Evolutionary conservation across 2,888 invertebrate genomes (phyloP).

Genomic region (Spodoptera exigua): DNA sequence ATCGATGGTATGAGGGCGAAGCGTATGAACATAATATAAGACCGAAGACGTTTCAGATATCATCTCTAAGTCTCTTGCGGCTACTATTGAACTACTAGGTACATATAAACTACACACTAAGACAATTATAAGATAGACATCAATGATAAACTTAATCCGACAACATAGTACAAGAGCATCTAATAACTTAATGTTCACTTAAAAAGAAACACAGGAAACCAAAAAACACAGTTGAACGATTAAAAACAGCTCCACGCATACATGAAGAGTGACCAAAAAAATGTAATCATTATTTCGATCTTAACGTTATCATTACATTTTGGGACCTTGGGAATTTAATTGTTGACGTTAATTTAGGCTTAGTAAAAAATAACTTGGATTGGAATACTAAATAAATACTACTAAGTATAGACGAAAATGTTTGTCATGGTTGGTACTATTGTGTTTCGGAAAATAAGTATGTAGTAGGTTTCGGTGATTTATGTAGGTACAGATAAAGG

Average conservation of each 20-base stretch:
- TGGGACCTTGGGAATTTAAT: conserved; percentile 50
- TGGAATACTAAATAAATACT: background rate
- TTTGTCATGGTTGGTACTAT: conserved; percentile 10
- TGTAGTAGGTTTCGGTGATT: too few species aligned
- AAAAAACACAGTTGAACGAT: conserved; percentile 35
- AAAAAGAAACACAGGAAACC: conserved; percentile 50
- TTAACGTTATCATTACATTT: conserved; percentile 48
- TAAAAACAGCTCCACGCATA: conserved; percentile 51
- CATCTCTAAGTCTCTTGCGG: conserved; percentile 2
- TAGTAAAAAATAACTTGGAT: conserved; percentile 29
- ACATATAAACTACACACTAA: conserved; percentile 1
- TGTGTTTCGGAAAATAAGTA: too few species aligned
- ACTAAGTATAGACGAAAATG: conserved; percentile 2
- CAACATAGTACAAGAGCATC: background rate
- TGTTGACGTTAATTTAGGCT: conserved; percentile 28
- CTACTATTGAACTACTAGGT: background rate
- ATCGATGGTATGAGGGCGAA: conserved; percentile 53
- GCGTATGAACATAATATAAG: conserved; percentile 39
- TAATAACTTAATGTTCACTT: conserved; percentile 25
- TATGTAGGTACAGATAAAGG: too few species aligned
- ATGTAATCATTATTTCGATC: conserved; percentile 49
- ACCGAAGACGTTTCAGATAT: conserved; percentile 13
- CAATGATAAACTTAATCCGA: background rate
- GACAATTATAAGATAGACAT: background rate
- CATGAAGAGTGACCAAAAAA: conserved; percentile 35